Conservation (phyloP, 2,113 vertebrate species). For the Gorsachius goisagi region DNA sequence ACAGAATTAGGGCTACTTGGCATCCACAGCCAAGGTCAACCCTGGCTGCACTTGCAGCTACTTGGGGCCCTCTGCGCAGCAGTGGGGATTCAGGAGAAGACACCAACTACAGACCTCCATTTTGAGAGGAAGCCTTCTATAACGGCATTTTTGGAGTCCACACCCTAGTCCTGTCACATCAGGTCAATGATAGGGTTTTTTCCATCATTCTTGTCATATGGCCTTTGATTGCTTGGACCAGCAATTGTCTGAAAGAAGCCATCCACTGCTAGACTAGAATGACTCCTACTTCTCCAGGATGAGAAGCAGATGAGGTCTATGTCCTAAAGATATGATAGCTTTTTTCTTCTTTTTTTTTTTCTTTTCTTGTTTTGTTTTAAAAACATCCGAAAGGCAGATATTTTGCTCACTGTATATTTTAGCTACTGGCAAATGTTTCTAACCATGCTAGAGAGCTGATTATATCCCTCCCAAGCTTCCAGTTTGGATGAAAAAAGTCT, state of each 20-base stretch:
- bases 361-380: background rate
- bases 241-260: background rate
- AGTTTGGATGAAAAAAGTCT: background rate
- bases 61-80: background rate
- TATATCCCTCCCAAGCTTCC: constrained; percentile 15
- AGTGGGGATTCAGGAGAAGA: background rate
- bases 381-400: background rate
- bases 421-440: constrained; percentile 15
- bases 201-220: background rate
- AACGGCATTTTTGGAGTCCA: background rate
- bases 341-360: background rate
- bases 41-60: background rate
- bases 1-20: background rate
- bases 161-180: background rate
- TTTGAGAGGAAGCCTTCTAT: background rate
- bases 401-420: constrained; percentile 15
- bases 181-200: background rate
- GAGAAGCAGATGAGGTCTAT: background rate
- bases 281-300: background rate
- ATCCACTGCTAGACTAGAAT: background rate
- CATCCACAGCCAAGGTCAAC: background rate
- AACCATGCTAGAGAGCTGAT: background rate
- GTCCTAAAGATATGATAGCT: background rate
- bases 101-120: background rate
- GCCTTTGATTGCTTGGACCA: background rate